These are phyloP conservation scores for Nesogale talazaci DNA, from an alignment of 2,113 vertebrate species.

Conservation along the genomic window DNA sequence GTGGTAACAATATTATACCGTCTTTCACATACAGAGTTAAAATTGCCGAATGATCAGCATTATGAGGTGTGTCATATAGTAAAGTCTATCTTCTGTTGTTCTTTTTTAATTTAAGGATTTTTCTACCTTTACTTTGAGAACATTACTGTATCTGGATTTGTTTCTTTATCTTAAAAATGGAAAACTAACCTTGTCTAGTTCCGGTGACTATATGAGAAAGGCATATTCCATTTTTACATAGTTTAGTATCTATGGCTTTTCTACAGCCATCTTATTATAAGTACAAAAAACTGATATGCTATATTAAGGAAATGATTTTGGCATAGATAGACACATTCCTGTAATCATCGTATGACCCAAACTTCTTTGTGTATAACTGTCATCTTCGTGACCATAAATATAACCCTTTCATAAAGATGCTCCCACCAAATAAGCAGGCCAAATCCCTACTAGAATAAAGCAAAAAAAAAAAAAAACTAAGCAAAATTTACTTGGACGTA, in stretches of 20 bases:
- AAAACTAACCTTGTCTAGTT: not conserved
- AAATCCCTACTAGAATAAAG: not conserved
- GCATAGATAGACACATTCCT: not conserved
- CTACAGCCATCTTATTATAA: not conserved
- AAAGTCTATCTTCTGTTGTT: not conserved
- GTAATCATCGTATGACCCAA: not conserved
- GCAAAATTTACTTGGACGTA: not conserved
- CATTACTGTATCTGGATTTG: conserved; percentile 1
- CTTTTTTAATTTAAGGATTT: not conserved
- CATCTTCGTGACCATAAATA: not conserved
- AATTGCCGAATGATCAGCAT: not conserved
- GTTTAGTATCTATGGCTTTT: not conserved
- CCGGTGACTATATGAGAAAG: not conserved
- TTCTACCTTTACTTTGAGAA: not conserved
- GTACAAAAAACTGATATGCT: not conserved
- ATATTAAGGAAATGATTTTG: not conserved
- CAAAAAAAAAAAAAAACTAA: not conserved
- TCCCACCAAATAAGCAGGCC: not conserved
- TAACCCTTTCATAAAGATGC: not conserved
- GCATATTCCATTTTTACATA: not conserved
- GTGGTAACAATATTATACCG: not conserved
- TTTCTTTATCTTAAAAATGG: conserved; percentile 5
- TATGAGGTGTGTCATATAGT: not conserved
- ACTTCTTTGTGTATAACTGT: not conserved
- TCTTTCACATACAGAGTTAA: not conserved